Evolutionary conservation across 2,888 invertebrate genomes (phyloP), one percentile per base, ranked within the genome.

Genomic region (Lepidocyrtoides sp.): DNA sequence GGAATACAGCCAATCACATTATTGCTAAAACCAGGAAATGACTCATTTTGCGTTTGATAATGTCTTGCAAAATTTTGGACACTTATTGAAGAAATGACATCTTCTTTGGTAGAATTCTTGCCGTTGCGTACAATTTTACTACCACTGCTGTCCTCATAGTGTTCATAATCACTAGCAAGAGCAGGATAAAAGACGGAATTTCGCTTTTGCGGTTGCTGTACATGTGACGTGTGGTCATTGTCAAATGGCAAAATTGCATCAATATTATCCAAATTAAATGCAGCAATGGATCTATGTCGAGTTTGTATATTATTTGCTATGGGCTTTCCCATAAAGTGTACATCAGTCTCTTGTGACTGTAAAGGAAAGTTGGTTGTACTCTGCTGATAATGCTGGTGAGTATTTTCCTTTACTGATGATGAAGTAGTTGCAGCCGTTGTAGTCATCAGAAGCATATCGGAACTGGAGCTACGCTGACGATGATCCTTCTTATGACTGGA

Each of bases 1-100:
- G 89, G 89, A 60, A 89, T 89, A 75, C 84, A 89, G 7, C 89
- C 89, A 63, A 84, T 84, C 1, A 89, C 89, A n/a, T n/a, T n/a
- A 54, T 83, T 89, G 44, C 51, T 32, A 26, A 75, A 54, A 83
- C 84, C 57, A 77, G 83, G 84, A 77, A 89, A 84, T 77, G 83
- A 75, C 26, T 83, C 89, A 82, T 57, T 10, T 26, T 32, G 10
- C 2, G 20, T 26, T 1, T 23, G 20, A 5, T 23, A 14, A 32
- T 48, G 0, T 29, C 14, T 54, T 54, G 44, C n/a, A n/a, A 4
- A 32, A 14, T 44, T 32, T n/a, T n/a, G n/a, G n/a, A n/a, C n/a
- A n/a, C n/a, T n/a, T n/a, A n/a, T n/a, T n/a, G n/a, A n/a, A n/a
- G n/a, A n/a, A n/a, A n/a, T n/a, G n/a, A n/a, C n/a, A n/a, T n/a